Base-by-base conservation (phyloP, 2,113 vertebrate genomes). In the Sapajus apella region DNA sequence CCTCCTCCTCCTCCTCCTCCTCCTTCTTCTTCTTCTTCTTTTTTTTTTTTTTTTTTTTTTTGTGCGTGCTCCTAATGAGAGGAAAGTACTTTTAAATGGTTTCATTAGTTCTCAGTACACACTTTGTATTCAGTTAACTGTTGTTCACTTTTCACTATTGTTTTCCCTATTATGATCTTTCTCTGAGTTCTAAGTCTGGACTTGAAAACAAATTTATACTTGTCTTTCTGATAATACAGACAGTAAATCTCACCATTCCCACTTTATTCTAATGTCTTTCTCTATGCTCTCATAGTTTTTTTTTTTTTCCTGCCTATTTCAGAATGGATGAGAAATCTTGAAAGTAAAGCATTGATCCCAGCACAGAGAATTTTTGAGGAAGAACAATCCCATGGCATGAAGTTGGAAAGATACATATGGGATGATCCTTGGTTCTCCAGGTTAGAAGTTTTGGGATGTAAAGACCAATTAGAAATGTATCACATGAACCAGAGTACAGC, bases 361-460 rank as follows among this genome's bases (percentile, higher is more conserved):
- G 27, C 87, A 32, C 96, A 85, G 37, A 96, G 27, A n/a, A 13
- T 90, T 95, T 90, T 90, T 81, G 87, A 88, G 43, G 95, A 95
- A 90, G 94, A 96, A 77, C 68, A 91, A 47, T 56, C 95, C 12
- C 72, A 50, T 47, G 72, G 87, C 84, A 77, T 98, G 96, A 95
- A 95, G 37, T 81, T 98, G 77, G 95, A 95, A 94, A 96, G 93
- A 87, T 96, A 81, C 32, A 43, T 97, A 58, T 97, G 97, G 96
- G 64, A 93, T 73, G 84, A 97, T 37, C 96, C 97, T 85, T 97
- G 96, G 93, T 91, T 98, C 64, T 97, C 97, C 80, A 97, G 84
- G 86, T 87, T 98, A 82, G 96, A 97, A 91, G 90, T 97, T 90
- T 85, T 88, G 83, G 97, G 93, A 50, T 97, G 87, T 95, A 87